A percentile compares a stretch with the other conserved stretches of the same genome.
Conservation (phyloP, 1,140 invertebrate species). For the Piezodorus guildinii region DNA sequence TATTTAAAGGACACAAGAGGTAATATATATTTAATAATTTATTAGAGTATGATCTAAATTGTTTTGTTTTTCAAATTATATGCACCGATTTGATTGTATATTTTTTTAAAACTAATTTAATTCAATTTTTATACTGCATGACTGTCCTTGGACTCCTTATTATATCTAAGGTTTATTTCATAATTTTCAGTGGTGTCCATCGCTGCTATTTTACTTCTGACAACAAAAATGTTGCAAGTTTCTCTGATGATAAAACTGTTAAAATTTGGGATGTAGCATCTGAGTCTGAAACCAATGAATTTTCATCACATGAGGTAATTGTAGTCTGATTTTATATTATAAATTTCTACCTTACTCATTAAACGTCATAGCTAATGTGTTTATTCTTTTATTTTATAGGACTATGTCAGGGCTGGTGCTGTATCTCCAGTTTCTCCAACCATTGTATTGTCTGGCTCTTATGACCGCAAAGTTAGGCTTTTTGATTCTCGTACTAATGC, state of each 20-base stretch:
- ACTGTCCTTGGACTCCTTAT: too few relatives aligned
- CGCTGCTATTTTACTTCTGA: slow-evolving; percentile 70
- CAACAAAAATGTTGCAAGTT: slow-evolving; percentile 69
- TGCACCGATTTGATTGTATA: background rate
- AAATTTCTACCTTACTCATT: background rate
- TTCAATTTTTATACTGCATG: too few relatives aligned
- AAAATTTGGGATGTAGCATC: slow-evolving; percentile 80
- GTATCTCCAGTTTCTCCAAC: slow-evolving; percentile 62
- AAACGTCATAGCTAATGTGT: background rate
- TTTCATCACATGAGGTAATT: slow-evolving; percentile 51
- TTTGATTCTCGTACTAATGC: slow-evolving; percentile 72
- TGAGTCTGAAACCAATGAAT: slow-evolving; percentile 53
- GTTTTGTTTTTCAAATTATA: background rate
- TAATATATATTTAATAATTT: slow-evolving; percentile 28
- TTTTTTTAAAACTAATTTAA: background rate
- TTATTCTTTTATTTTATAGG: slow-evolving; percentile 35
- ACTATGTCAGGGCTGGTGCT: slow-evolving; percentile 72
- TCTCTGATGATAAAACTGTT: slow-evolving; percentile 87
- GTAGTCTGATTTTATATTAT: slow-evolving; percentile 16
- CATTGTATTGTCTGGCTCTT: slow-evolving; percentile 77
- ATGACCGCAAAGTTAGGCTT: slow-evolving; percentile 81
- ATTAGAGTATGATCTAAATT: background rate
- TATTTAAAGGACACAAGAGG: slow-evolving; percentile 54
- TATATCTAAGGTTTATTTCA: background rate
- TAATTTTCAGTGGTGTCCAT: slow-evolving; percentile 52